Base-by-base conservation (phyloP, 2,797 vertebrate species). In the Gymnocypris eckloni region DNA sequence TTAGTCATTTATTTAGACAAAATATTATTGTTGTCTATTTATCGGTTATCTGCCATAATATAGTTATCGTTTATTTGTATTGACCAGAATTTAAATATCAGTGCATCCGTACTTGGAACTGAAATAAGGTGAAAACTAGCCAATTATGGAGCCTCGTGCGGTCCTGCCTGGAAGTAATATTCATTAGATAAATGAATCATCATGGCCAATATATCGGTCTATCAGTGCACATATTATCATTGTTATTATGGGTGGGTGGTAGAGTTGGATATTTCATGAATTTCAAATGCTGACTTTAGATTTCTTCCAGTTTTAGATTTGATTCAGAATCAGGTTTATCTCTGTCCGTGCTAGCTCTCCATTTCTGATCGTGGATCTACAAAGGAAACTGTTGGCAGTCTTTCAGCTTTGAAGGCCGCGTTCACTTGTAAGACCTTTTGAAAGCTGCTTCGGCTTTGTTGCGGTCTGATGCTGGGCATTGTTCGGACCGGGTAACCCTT, bases 361-460 rank as follows among this genome's bases (percentile, higher is more conserved):
- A 67, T 76, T 33, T 80, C 67, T 41, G 67, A 28, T 82, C n/a
- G 59, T 28, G 50, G 37, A 84, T 28, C 72, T 77, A 54, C 45
- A 77, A 77, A 54, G 59, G 45, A 10, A 54, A 67, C n/a, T 33
- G 66, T 50, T 48, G 43, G 52, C 69, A 72, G 50, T 69, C 12
- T 77, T 69, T 84, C 48, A 59, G 61, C 25, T 69, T 69, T 28
- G n/a, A 70, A 77, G 64, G 50, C 41, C 0, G 2, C 76, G 73
- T 43, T 76, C 48, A 37, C 28, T 84, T 84, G 86, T 80, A 66
- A 73, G 48, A 67, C 54, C 61, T 52, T 83, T 73, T 87, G 56
- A 87, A 87, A 59, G 81, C 87, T 85, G 85, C 84, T 86, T 82
- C 52, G 72, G 77, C 82, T 90, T 88, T 87, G 86, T 87, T 85